Base-by-base conservation (phyloP, 2,797 vertebrate genomes). In the Caiman crocodilus region DNA sequence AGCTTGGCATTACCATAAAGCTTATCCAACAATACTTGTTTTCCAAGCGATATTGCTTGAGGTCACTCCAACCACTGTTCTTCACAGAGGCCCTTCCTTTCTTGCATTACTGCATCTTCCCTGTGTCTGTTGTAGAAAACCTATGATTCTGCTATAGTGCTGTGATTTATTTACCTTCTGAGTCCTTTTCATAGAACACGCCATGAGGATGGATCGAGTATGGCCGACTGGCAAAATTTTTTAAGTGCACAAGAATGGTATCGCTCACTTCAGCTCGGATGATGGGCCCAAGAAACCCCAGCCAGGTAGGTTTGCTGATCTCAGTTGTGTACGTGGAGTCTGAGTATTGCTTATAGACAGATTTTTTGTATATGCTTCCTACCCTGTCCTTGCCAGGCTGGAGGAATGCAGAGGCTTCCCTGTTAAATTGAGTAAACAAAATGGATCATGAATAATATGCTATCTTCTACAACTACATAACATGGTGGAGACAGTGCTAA, bases 121-220 rank as follows among this genome's bases (percentile, higher is more conserved):
- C 9, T 74, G 3, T 2, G 60, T 56, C 77, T 84, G 56, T 6
- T 2, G 4, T 79, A 32, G 67, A 91, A 94, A 84, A 23, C 5
- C 42, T 58, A 17, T 16, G 69, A 73, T 23, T 76, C 60, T 7
- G 4, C 16, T 15, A 60, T 3, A 61, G 80, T 74, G 69, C 35
- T 82, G 74, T 3, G 57, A 6, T 20, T 88, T 56, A 84, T 88
- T 97, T 97, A 98, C 98, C 98, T 98, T 98, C 98, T 35, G 98
- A 98, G 73, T 97, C 96, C 82, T 98, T 98, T 63, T 97, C 3
- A 23, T 98, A 98, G 97, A 98, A 98, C 87, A 98, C 97, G 0
- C 98, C 98, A 0, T 98, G 98, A 28, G 98, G 98, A 35, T 98
- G 98, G 76, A 98, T 93, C 5, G 97, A 98, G 63, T 98, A 98